phyloP scores from a whole-genome alignment of 2,888 invertebrate species.

The Nysson spinosus region DNA sequence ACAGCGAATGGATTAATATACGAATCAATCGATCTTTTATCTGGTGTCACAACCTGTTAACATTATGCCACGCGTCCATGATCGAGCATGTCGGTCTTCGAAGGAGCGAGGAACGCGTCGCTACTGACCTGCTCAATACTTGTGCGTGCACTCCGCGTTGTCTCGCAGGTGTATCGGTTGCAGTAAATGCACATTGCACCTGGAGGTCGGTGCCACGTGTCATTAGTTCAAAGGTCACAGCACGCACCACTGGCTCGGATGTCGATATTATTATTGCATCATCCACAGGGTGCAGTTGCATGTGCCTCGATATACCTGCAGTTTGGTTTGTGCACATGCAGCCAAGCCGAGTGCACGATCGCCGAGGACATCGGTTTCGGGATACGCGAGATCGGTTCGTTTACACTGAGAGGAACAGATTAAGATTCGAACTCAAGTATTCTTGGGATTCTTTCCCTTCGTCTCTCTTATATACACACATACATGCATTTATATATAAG shows the following conservation, averaged over 20 bases:
- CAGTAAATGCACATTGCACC: slow-evolving; percentile 40
- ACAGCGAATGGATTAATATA: too few species aligned
- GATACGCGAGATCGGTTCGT: neutral
- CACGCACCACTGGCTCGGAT: slow-evolving; percentile 34
- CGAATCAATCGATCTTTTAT: neutral
- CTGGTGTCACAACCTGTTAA: neutral
- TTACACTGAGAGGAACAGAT: neutral
- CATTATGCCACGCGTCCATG: neutral
- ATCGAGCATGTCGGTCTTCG: slow-evolving; percentile 5
- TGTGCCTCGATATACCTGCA: slow-evolving; percentile 7
- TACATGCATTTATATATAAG: slow-evolving; percentile 36
- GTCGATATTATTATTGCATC: slow-evolving; percentile 35
- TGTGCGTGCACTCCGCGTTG: slow-evolving; percentile 5
- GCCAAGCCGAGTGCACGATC: too few species aligned
- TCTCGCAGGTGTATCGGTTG: slow-evolving; percentile 25
- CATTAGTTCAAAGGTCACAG: slow-evolving; percentile 49
- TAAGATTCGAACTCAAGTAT: too few species aligned
- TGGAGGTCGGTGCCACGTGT: slow-evolving; percentile 43
- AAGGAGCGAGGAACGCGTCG: neutral
- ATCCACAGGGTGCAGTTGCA: slow-evolving; percentile 5
- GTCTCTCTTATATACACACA: slow-evolving; percentile 21
- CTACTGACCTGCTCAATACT: slow-evolving; percentile 44
- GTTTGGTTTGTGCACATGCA: slow-evolving; percentile 1
- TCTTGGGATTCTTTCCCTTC: slow-evolving; percentile 8
- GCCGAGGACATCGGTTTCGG: neutral